Evolutionary conservation across 2,113 vertebrate species (phyloP).

Genomic region (Paracanthobrama guichenoti): DNA sequence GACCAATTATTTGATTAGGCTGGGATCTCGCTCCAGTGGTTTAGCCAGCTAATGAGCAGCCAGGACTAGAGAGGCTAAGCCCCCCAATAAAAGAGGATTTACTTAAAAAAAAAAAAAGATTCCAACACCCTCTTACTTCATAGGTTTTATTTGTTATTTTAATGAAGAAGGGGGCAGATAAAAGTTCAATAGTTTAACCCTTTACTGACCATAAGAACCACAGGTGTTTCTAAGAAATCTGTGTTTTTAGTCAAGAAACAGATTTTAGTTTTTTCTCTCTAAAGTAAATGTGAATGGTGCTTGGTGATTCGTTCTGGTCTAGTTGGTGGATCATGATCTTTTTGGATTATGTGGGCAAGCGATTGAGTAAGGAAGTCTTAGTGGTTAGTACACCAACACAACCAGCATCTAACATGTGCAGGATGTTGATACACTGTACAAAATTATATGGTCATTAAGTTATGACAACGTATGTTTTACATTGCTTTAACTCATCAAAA

Average conservation of each 20-base stretch:
- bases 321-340: neutral
- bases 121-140: neutral
- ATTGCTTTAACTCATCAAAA: too few relatives aligned
- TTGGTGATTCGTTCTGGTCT: neutral
- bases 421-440: too few relatives aligned
- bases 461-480: too few relatives aligned
- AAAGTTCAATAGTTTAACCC: conserved; percentile 23
- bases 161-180: conserved; percentile 41
- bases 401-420: too few relatives aligned
- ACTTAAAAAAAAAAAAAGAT: conserved; percentile 8
- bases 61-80: conserved; percentile 57
- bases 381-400: too few relatives aligned
- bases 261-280: too few relatives aligned
- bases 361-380: too few relatives aligned
- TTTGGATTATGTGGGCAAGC: too few relatives aligned
- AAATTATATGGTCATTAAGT: too few relatives aligned
- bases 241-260: neutral
- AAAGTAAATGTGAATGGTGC: neutral
- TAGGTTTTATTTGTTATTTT: conserved; percentile 46
- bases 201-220: neutral
- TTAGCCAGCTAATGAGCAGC: conserved; percentile 64
- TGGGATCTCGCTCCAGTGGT: conserved; percentile 67
- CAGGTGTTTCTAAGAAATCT: neutral
- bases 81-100: conserved; percentile 57
- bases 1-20: conserved; percentile 79